Base-by-base conservation (phyloP, 1,140 invertebrate genomes). In the Mactra quadrangularis region DNA sequence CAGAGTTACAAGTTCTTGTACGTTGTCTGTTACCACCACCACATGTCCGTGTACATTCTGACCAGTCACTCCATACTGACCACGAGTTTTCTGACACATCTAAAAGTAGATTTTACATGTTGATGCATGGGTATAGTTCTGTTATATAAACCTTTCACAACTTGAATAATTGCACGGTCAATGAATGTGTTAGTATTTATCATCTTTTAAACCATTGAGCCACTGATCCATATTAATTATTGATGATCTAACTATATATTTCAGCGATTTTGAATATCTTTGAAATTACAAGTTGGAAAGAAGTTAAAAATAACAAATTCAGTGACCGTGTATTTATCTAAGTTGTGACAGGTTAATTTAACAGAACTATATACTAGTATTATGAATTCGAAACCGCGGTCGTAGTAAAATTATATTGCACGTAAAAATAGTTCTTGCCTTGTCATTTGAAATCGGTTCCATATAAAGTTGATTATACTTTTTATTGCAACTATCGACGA, bases 41-140 rank as follows among this genome's bases (percentile, higher is more conserved):
- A 45, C 77, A 81, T 27, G 77, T 81, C 4, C 53, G 19, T 13
- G 64, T 68, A 60, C 77, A 81, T 4, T 45, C 77, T 3, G 77
- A 81, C 77, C 77, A 81, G 4, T 70, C 33, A 22, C 77, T 35
- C 77, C 77, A 81, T 7, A 13, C 17, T n/a, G 77, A 81, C 77
- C 77, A 81, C 9, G 19, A 19, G 29, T n/a, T 57, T 2, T 17
- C 29, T 3, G 1, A 22, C 9, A 19, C 31, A 52, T 9, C 29
- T 19, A 72, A 6, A 47, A 45, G 9, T 11, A 47, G 9, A 47
- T 11, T 47, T 11, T 9, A 47, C 19, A 19, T 22, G 22, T 55
- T 22, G 13, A 11, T n/a, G 13, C 52, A 55, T 13, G 25, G 25
- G 13, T 55, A 22, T n/a, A 55, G 25, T 11, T 55, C 22, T n/a